Base-by-base conservation (phyloP, 2,113 vertebrate species). In the Platysteira castanea region DNA sequence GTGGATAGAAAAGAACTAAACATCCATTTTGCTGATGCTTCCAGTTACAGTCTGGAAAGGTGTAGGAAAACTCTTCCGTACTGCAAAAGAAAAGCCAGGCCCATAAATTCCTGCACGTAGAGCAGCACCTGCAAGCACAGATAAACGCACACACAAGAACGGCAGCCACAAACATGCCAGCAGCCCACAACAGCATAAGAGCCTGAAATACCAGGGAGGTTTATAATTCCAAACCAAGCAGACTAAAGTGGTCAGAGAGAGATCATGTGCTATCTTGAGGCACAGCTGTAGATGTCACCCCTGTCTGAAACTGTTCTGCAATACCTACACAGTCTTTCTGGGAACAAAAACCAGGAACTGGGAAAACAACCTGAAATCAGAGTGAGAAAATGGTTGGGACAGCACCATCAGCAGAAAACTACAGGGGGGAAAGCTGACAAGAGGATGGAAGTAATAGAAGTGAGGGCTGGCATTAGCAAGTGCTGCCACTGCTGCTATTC, bases 111-210 rank as follows among this genome's bases (percentile, higher is more conserved):
- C 41, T 61, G 53, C 46, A 54, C 7, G 41, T 37, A 63, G 24
- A 75, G 39, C 61, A 65, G 77, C 74, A 80, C 64, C 77, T 84
- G 42, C 49, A 96, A 95, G 89, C 69, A 90, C 68, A 96, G 68
- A 12, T 1, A 96, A 95, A 89, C 54, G 61, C 69, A 80, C 60
- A 84, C 7, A 33, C 15, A 11, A 15, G 59, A 77, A 68, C 68
- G 84, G 61, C 42, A 70, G 44, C 49, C 70, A 56, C 3, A 56
- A 30, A 63, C 23, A 39, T 16, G n/a, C 52, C 56, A 84, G 60
- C 52, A 89, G 41, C 70, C 31, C 59, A 49, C 16, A 53, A 59
- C 65, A 41, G 47, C 33, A 64, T 30, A 22, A 79, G 31, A 95
- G 50, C 42, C 73, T 10, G 41, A 87, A 91, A 90, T 20, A 73